phyloP scores from a whole-genome alignment of 2,113 vertebrate genomes.

The Lophura nycthemera region DNA sequence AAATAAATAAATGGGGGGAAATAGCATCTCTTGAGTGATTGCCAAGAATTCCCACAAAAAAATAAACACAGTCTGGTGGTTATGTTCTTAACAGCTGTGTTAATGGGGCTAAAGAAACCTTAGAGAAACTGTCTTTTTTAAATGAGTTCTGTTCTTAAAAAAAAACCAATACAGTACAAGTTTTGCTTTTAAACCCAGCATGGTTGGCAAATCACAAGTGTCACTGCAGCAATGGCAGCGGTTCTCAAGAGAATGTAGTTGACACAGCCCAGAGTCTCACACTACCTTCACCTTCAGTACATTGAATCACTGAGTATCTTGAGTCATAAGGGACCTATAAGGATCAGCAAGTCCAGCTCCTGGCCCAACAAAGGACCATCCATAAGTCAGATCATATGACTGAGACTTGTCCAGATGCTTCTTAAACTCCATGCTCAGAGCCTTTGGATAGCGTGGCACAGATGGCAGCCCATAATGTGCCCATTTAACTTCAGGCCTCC shows the following conservation, averaged over 20 bases:
- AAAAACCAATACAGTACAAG: background rate
- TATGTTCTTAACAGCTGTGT: slow-evolving; percentile 70
- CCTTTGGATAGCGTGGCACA: background rate
- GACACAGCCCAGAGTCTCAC: background rate
- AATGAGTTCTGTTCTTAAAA: slow-evolving; percentile 23
- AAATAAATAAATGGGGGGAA: slow-evolving; percentile 49
- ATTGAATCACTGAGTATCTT: too few relatives aligned
- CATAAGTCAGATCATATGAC: too few relatives aligned
- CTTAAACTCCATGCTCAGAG: rapidly evolving
- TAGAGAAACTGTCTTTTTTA: slow-evolving; percentile 66
- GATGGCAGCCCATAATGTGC: background rate
- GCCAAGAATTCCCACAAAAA: slow-evolving; percentile 66
- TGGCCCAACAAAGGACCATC: too few relatives aligned
- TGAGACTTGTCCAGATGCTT: too few relatives aligned
- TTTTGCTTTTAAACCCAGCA: background rate
- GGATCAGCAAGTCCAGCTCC: too few relatives aligned
- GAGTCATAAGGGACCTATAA: too few relatives aligned
- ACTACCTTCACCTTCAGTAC: background rate
- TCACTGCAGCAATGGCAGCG: background rate
- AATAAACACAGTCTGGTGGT: slow-evolving; percentile 72
- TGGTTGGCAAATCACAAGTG: background rate
- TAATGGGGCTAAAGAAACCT: slow-evolving; percentile 72
- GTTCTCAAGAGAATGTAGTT: background rate
- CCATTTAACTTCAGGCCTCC: background rate
- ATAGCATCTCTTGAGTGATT: slow-evolving; percentile 60